phyloP scores from a whole-genome alignment of 30 jellyfish, hydroid and myxozoan species.

The Hydractinia echinata region DNA sequence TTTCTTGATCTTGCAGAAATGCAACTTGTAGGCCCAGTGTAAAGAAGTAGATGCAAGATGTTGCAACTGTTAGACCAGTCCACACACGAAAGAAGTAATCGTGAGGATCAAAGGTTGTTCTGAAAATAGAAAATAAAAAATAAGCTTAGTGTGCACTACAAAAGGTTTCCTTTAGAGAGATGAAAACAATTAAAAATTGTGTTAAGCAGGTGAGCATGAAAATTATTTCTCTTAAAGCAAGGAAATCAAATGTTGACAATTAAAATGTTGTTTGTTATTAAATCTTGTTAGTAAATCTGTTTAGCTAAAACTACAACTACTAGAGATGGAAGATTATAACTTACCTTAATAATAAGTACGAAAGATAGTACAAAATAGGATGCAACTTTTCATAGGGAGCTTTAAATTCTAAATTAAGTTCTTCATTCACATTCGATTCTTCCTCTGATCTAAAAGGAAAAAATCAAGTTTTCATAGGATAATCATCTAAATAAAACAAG shows the following conservation, averaged over 20 bases:
- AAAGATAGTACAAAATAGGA: slow-evolving; percentile 24
- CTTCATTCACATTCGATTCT: slow-evolving; percentile 16
- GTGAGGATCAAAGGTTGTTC: slow-evolving; percentile 38
- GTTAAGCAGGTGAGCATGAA: too few relatives aligned
- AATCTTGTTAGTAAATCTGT: too few relatives aligned
- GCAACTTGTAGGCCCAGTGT: slow-evolving; percentile 37
- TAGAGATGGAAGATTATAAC: background rate
- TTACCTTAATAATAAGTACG: slow-evolving; percentile 39
- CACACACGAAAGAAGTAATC: slow-evolving; percentile 25
- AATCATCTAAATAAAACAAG: background rate
- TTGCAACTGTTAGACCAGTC: slow-evolving; percentile 16
- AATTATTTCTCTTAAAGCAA: too few relatives aligned
- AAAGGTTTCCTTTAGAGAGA: background rate
- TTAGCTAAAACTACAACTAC: too few relatives aligned
- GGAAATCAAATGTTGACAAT: too few relatives aligned
- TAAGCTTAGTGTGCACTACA: background rate
- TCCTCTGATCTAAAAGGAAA: background rate
- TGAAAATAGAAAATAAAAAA: slow-evolving; percentile 8
- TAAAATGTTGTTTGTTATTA: too few relatives aligned
- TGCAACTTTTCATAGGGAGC: slow-evolving; percentile 34
- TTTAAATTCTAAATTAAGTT: slow-evolving; percentile 15
- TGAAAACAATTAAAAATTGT: too few relatives aligned
- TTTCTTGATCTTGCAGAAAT: slow-evolving; percentile 29
- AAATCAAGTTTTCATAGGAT: background rate
- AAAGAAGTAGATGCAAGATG: slow-evolving; percentile 27